Evolutionary conservation across 1,140 invertebrate species (phyloP).

Genomic region (Periplaneta americana): DNA sequence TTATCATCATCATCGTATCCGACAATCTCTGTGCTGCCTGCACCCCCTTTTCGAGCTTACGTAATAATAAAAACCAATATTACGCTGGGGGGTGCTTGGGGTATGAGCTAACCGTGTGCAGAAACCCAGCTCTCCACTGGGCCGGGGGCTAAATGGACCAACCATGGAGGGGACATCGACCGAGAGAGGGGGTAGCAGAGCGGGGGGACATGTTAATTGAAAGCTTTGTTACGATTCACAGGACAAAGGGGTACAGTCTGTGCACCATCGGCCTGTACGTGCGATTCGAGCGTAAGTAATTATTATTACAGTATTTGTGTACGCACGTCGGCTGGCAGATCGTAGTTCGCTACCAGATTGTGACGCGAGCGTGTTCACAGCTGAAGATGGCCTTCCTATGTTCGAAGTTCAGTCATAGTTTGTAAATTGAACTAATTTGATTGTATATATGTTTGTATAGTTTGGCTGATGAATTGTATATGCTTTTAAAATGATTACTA

Average conservation of each 20-base stretch:
- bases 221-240: conserved; percentile 10
- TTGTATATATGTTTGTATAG: no score
- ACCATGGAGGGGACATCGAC: background rate
- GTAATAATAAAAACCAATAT: background rate
- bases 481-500: no score
- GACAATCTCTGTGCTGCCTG: background rate
- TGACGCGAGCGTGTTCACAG: no score
- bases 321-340: no score
- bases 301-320: background rate
- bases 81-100: background rate
- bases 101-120: background rate
- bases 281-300: background rate
- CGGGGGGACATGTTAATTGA: conserved; percentile 5
- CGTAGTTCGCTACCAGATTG: no score
- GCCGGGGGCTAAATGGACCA: background rate
- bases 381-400: no score
- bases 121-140: background rate
- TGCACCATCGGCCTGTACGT: background rate
- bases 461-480: no score
- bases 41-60: background rate
- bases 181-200: background rate
- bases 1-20: background rate
- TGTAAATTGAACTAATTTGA: no score
- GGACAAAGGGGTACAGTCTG: background rate
- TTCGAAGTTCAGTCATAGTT: no score